These are phyloP conservation scores for Lampris megalopsis DNA, from an alignment of 2,113 vertebrate species.

Conservation along the genomic window DNA sequence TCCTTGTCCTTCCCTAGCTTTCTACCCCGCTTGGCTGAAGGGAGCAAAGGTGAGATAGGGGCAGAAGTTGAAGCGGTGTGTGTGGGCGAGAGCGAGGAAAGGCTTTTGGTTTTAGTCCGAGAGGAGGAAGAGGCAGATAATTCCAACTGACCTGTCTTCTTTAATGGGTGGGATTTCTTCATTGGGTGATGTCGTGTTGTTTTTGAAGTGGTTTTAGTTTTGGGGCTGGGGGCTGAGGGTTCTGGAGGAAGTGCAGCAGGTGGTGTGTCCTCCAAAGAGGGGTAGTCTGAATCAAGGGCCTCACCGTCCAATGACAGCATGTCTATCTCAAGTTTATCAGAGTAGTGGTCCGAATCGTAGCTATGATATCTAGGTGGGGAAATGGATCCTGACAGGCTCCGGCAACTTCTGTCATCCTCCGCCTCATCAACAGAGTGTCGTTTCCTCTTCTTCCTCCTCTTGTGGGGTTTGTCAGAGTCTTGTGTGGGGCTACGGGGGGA, in stretches of 20 bases:
- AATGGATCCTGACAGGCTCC: conserved; percentile 67
- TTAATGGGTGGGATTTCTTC: conserved; percentile 79
- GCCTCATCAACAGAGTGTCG: conserved; percentile 64
- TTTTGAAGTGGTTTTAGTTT: conserved; percentile 71
- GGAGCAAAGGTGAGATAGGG: conserved; percentile 34
- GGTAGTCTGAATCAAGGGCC: conserved; percentile 85
- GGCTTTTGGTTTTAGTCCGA: conserved; percentile 73
- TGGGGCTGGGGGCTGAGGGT: conserved; percentile 68
- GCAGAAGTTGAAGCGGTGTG: conserved; percentile 57
- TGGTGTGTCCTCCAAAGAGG: conserved; percentile 82
- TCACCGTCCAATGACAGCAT: conserved; percentile 83
- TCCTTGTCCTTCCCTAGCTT: conserved; percentile 80
- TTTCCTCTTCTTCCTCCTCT: conserved; percentile 83
- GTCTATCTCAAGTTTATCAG: conserved; percentile 79
- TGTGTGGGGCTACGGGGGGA: conserved; percentile 69
- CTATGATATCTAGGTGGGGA: conserved; percentile 71
- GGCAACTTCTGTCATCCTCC: conserved; percentile 69
- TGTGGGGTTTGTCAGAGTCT: conserved; percentile 77
- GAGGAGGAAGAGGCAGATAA: conserved; percentile 64
- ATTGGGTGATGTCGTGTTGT: conserved; percentile 69
- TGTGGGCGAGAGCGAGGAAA: conserved; percentile 70
- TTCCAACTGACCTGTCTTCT: conserved; percentile 70
- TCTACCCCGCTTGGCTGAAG: conserved; percentile 63
- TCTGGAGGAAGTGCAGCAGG: conserved; percentile 70
- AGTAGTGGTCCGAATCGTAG: conserved; percentile 80